A percentile compares a stretch with the other conserved stretches of the same genome.
phyloP scores from a whole-genome alignment of 2,113 vertebrate species.

The Aplodontia rufa region DNA sequence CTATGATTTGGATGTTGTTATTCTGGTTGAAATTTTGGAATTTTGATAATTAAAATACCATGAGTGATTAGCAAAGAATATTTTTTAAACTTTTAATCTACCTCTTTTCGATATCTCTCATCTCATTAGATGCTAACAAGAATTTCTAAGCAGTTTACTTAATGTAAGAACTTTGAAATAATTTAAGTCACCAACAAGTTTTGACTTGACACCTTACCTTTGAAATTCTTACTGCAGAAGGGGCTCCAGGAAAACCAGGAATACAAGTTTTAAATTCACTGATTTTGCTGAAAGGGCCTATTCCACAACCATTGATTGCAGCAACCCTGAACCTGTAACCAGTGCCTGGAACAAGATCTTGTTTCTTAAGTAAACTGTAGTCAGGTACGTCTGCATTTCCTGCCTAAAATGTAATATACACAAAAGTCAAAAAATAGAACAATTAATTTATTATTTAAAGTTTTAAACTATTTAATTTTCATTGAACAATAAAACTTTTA shows the following conservation, averaged over 20 bases:
- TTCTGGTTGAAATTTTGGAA: slow-evolving; percentile 34
- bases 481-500: slow-evolving; percentile 50
- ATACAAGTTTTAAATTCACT: slow-evolving; percentile 98
- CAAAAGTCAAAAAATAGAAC: slow-evolving; percentile 6
- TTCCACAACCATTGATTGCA: slow-evolving; percentile 93
- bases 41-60: slow-evolving; percentile 19
- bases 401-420: slow-evolving; percentile 78
- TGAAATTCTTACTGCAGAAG: slow-evolving; percentile 95
- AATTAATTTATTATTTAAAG: background rate
- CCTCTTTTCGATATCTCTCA: background rate
- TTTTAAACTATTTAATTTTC: background rate
- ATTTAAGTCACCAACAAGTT: background rate
- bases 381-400: slow-evolving; percentile 87
- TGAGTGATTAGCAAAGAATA: background rate
- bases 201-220: slow-evolving; percentile 87
- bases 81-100: background rate
- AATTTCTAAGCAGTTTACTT: slow-evolving; percentile 5
- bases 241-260: slow-evolving; percentile 97
- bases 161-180: background rate
- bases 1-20: background rate
- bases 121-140: background rate
- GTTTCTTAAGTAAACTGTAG: slow-evolving; percentile 90
- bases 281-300: slow-evolving; percentile 93
- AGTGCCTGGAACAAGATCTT: slow-evolving; percentile 91
- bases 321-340: slow-evolving; percentile 95